These are phyloP conservation scores for Pseudoips prasinana DNA, from an alignment of 2,888 invertebrate genomes.

Conservation along the genomic window DNA sequence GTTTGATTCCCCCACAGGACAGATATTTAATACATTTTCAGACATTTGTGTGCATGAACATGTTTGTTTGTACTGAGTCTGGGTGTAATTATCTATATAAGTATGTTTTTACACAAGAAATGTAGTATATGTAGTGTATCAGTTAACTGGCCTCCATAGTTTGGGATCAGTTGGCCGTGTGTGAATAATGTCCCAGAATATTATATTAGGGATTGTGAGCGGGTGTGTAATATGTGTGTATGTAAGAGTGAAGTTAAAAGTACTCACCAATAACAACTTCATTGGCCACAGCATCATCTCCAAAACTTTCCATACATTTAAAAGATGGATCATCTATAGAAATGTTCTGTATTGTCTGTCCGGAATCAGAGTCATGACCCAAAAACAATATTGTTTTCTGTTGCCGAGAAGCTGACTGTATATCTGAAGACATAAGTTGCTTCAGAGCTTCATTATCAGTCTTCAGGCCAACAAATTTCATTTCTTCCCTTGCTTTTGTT, in stretches of 20 bases:
- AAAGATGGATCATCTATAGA: conserved; percentile 56
- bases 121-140: too few species aligned
- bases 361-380: conserved; percentile 57
- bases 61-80: too few species aligned
- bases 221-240: too few species aligned
- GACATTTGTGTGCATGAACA: too few species aligned
- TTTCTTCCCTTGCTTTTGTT: conserved; percentile 42
- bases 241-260: not conserved
- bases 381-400: conserved; percentile 65
- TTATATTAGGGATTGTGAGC: too few species aligned
- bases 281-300: conserved; percentile 33
- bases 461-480: conserved; percentile 43
- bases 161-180: too few species aligned
- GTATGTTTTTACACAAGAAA: too few species aligned
- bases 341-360: conserved; percentile 71
- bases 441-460: conserved; percentile 60
- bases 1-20: too few species aligned
- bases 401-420: conserved; percentile 58
- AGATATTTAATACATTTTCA: too few species aligned
- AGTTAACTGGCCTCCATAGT: too few species aligned
- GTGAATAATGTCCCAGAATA: too few species aligned
- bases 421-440: conserved; percentile 66
- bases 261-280: conserved; percentile 53
- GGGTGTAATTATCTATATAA: too few species aligned
- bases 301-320: conserved; percentile 46